Percentiles rank a stretch among this genome's conserved stretches.
Conservation (phyloP, 2,888 invertebrate genomes). For the Panopea generosa region DNA sequence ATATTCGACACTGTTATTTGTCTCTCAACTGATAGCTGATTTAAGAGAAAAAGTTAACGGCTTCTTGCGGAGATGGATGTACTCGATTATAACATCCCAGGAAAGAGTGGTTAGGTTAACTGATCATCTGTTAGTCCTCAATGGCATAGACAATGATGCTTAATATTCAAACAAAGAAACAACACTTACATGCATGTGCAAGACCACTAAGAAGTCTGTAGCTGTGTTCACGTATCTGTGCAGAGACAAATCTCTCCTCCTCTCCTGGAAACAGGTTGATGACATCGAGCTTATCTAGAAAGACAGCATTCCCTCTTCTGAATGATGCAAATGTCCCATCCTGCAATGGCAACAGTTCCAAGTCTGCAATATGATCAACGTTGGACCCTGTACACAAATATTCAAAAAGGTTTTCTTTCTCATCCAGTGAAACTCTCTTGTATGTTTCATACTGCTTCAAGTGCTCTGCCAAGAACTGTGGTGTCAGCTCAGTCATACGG, state of each 20-base stretch:
- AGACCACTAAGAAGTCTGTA: background rate
- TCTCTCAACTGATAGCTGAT: no score
- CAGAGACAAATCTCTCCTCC: conserved; percentile 29
- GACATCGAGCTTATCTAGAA: conserved; percentile 11
- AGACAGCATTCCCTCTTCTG: conserved; percentile 1
- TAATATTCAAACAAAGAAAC: background rate
- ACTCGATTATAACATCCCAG: no score
- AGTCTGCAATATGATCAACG: conserved; percentile 9
- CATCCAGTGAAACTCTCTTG: background rate
- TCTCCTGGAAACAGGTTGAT: conserved; percentile 40
- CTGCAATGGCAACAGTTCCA: conserved; percentile 43
- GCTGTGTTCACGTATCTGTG: background rate
- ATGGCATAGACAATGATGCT: no score
- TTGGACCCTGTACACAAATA: conserved; percentile 16
- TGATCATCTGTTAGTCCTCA: no score
- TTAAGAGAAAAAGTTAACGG: no score
- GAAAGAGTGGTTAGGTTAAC: no score
- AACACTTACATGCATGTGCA: background rate
- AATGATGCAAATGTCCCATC: conserved; percentile 32
- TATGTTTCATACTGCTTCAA: conserved; percentile 4
- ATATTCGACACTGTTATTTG: no score
- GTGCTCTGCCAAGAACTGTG: background rate
- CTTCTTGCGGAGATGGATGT: no score
- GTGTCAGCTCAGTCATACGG: background rate
- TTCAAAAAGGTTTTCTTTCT: conserved; percentile 26